These are phyloP conservation scores for Caenorhabditis briggsae DNA, from an alignment of 1,140 invertebrate genomes.

Conservation along the genomic window DNA sequence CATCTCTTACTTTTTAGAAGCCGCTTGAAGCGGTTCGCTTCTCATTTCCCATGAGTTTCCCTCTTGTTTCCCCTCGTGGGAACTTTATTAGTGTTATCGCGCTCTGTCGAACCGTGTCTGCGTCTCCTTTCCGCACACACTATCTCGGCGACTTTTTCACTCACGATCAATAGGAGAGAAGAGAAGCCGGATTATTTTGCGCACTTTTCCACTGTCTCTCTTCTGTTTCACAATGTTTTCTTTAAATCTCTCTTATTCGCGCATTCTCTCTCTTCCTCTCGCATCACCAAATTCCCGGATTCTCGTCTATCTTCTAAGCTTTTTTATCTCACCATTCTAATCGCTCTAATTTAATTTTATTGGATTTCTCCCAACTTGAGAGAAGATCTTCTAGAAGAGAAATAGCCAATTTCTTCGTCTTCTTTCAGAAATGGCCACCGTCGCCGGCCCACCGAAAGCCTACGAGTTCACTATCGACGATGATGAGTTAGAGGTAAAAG, in stretches of 20 bases:
- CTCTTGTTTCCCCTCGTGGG: not conserved
- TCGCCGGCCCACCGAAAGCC: not conserved
- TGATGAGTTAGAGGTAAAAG: slow-evolving; percentile 15
- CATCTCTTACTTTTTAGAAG: too few relatives aligned
- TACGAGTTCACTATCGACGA: slow-evolving; percentile 35
- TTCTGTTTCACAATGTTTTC: not conserved
- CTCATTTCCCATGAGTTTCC: not conserved
- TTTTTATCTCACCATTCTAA: slow-evolving; percentile 38
- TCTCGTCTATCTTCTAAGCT: not conserved
- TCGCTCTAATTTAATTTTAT: slow-evolving; percentile 55
- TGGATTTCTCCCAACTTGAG: slow-evolving; percentile 11
- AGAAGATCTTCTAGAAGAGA: not conserved
- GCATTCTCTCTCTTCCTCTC: not conserved
- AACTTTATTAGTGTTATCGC: not conserved
- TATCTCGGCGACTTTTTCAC: not conserved
- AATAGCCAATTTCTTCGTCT: not conserved
- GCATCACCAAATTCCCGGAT: not conserved
- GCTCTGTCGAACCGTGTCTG: slow-evolving; percentile 6
- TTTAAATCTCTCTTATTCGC: not conserved
- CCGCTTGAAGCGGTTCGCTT: too few relatives aligned
- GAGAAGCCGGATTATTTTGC: slow-evolving; percentile 43
- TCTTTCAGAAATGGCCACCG: slow-evolving; percentile 23
- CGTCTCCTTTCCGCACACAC: not conserved
- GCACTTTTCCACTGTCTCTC: not conserved
- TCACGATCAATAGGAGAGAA: slow-evolving; percentile 25